Evolutionary conservation across 1,140 invertebrate species (phyloP).

Genomic region (Drosophila nigrodunni): DNA sequence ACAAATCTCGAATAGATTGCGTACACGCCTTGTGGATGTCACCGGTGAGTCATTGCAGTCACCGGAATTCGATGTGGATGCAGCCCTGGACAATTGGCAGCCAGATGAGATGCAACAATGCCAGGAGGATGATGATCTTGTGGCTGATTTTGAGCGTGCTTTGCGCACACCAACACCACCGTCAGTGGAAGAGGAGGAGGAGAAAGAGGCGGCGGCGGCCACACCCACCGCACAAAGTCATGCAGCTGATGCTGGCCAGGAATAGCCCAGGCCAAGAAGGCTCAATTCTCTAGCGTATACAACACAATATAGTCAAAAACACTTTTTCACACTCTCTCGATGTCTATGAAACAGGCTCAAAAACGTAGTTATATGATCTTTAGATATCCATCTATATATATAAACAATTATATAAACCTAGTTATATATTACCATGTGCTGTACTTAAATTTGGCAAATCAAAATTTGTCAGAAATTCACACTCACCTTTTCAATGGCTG

Average conservation of each 20-base stretch:
- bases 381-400: conserved; percentile 54
- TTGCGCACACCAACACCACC: conserved; percentile 71
- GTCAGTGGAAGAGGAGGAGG: conserved; percentile 1
- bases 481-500: conserved; percentile 59
- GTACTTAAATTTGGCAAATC: conserved; percentile 70
- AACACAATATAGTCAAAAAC: conserved; percentile 44
- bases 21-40: conserved; percentile 86
- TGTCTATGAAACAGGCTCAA: conserved; percentile 71
- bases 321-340: conserved; percentile 52
- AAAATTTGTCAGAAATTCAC: conserved; percentile 51
- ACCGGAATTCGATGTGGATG: conserved; percentile 58
- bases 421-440: conserved; percentile 52
- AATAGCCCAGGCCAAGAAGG: conserved; percentile 63
- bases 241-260: conserved; percentile 42
- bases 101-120: conserved; percentile 79
- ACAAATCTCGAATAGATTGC: conserved; percentile 87
- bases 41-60: conserved; percentile 86
- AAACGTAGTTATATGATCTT: conserved; percentile 60
- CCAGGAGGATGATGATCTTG: conserved; percentile 86
- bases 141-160: conserved; percentile 84
- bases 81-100: conserved; percentile 66
- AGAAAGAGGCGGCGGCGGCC: conserved; percentile 4
- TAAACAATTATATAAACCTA: conserved; percentile 52
- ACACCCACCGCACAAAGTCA: conserved; percentile 59
- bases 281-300: conserved; percentile 38